Evolutionary conservation across 2,113 vertebrate genomes (phyloP).

Genomic region (Campylomormyrus tamandua): DNA sequence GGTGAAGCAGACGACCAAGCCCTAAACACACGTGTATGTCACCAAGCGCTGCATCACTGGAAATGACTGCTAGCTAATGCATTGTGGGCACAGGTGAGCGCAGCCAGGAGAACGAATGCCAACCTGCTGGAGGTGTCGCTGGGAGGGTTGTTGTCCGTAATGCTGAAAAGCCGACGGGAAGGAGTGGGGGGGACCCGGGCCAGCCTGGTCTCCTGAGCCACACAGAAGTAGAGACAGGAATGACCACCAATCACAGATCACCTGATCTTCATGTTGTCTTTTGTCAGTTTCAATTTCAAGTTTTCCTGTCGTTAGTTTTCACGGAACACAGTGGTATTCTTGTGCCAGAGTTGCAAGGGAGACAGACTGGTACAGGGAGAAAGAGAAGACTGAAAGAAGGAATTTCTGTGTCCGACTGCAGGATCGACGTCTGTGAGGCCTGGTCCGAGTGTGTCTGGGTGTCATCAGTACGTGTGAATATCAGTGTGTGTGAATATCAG

Average conservation of each 20-base stretch:
- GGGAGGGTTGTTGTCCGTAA: conserved; percentile 51
- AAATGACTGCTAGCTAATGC: not conserved
- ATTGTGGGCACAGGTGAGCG: not conserved
- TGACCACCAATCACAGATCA: not conserved
- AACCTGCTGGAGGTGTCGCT: conserved; percentile 60
- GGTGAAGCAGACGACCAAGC: conserved; percentile 34
- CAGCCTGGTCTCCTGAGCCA: conserved; percentile 57
- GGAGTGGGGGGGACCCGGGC: conserved; percentile 64
- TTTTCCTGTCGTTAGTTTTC: not conserved
- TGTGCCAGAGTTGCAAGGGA: not conserved
- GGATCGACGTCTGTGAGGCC: not conserved
- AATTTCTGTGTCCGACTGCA: not conserved
- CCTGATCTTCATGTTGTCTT: not conserved
- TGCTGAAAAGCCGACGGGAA: conserved; percentile 61
- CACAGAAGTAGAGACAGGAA: not conserved
- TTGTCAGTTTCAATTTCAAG: not conserved
- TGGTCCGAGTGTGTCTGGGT: not conserved
- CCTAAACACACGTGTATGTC: not conserved
- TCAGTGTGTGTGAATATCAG: not conserved
- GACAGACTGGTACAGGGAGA: not conserved
- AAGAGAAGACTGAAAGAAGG: not conserved
- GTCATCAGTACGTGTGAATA: not conserved
- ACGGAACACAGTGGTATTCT: not conserved
- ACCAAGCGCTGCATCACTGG: not conserved
- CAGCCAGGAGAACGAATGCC: not conserved